Conservation (phyloP, 1,140 invertebrate species). For the Cotesia chilonis region DNA sequence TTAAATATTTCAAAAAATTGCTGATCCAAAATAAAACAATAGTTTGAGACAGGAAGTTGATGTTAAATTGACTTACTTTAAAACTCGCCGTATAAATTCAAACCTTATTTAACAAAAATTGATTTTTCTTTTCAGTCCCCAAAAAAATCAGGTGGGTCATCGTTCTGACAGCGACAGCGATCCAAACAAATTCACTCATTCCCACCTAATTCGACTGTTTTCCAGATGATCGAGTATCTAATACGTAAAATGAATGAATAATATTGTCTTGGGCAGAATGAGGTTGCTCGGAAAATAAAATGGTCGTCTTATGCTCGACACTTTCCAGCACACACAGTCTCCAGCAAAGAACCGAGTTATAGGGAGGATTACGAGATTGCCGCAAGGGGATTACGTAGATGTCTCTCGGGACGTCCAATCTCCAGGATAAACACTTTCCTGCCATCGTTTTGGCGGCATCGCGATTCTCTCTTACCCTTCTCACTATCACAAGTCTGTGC, state of each 20-base stretch:
- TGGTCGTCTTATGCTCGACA: slow-evolving; percentile 35
- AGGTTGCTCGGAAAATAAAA: slow-evolving; percentile 24
- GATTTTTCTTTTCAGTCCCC: too few relatives aligned
- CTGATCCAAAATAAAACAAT: too few relatives aligned
- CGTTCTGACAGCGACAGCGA: too few relatives aligned
- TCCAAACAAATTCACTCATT: too few relatives aligned
- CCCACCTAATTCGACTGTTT: neutral
- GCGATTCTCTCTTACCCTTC: slow-evolving; percentile 22
- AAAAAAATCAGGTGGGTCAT: too few relatives aligned
- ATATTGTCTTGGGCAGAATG: slow-evolving; percentile 52
- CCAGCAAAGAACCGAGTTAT: slow-evolving; percentile 54
- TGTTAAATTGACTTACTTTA: too few relatives aligned
- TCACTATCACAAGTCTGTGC: too few relatives aligned
- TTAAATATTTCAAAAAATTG: too few relatives aligned
- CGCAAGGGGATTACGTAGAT: slow-evolving; percentile 64
- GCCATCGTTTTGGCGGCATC: slow-evolving; percentile 26
- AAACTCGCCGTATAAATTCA: too few relatives aligned
- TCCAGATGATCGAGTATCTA: slow-evolving; percentile 2
- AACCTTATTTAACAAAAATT: too few relatives aligned
- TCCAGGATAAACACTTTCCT: slow-evolving; percentile 65
- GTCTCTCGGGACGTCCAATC: slow-evolving; percentile 63
- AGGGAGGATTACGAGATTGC: slow-evolving; percentile 65
- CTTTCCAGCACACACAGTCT: slow-evolving; percentile 29
- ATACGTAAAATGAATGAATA: slow-evolving; percentile 47
- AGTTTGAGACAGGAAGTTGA: too few relatives aligned